Evolutionary conservation across 2,888 invertebrate genomes (phyloP).

Genomic region (Drosophila borealis): DNA sequence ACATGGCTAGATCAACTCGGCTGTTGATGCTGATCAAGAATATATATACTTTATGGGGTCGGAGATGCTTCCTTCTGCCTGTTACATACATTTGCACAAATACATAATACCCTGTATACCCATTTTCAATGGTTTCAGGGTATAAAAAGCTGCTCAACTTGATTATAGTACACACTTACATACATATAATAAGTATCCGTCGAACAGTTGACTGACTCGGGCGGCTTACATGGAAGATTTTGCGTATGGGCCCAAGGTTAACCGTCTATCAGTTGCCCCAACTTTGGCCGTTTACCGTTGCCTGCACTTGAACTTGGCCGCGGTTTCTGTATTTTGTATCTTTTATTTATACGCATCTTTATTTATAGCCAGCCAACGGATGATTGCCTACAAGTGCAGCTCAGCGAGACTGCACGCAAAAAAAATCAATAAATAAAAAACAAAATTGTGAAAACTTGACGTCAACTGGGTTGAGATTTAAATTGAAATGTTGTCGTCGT

Average conservation of each 20-base stretch:
- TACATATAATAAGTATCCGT: not conserved
- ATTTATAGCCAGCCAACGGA: not conserved
- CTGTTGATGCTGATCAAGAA: too few relatives aligned
- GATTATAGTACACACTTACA: slow-evolving; percentile 25
- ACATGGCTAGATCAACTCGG: too few relatives aligned
- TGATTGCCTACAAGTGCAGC: slow-evolving; percentile 18
- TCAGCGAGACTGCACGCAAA: slow-evolving; percentile 9
- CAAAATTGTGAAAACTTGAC: slow-evolving; percentile 1
- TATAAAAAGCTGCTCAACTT: slow-evolving; percentile 35
- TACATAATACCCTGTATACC: too few relatives aligned
- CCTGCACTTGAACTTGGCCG: slow-evolving; percentile 58
- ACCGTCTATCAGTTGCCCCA: slow-evolving; percentile 35
- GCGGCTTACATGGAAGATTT: slow-evolving; percentile 56
- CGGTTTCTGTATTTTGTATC: slow-evolving; percentile 18
- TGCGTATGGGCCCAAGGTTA: slow-evolving; percentile 62
- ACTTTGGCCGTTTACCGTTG: slow-evolving; percentile 45
- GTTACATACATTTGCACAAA: too few relatives aligned
- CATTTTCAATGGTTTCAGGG: too few relatives aligned
- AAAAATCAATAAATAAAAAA: not conserved
- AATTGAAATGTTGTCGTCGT: slow-evolving; percentile 1
- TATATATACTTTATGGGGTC: too few relatives aligned
- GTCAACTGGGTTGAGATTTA: slow-evolving; percentile 4
- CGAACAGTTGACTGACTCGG: slow-evolving; percentile 60
- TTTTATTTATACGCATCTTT: not conserved
- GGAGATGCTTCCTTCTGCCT: too few relatives aligned